These are phyloP conservation scores for Triplophysa siluroides DNA, from an alignment of 2,113 vertebrate genomes.

Conservation along the genomic window DNA sequence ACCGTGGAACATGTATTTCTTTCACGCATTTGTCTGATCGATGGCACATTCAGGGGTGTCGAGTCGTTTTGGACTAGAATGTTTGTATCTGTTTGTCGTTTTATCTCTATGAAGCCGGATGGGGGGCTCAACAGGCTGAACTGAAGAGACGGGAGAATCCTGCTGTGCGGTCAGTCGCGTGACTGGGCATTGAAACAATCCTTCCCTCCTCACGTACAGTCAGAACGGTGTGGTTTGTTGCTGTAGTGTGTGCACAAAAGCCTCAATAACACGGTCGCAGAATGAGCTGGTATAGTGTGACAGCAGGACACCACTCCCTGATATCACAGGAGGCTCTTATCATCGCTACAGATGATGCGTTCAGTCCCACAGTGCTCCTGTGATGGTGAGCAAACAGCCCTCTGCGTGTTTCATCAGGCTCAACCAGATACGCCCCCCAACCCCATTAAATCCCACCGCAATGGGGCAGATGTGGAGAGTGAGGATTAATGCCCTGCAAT, in stretches of 20 bases:
- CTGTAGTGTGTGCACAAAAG: not conserved
- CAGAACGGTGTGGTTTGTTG: not conserved
- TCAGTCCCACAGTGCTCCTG: slow-evolving; percentile 33
- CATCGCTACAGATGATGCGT: slow-evolving; percentile 56
- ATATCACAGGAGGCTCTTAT: slow-evolving; percentile 51
- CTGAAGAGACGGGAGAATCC: not conserved
- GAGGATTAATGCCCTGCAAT: too few species aligned
- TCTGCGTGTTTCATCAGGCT: too few species aligned
- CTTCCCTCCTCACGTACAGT: not conserved
- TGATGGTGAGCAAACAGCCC: slow-evolving; percentile 18
- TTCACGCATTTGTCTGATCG: not conserved
- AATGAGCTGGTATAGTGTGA: slow-evolving; percentile 38
- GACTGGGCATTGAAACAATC: not conserved
- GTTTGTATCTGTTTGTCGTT: not conserved
- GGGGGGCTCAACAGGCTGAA: not conserved
- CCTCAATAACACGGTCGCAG: not conserved
- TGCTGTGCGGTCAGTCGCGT: too few species aligned
- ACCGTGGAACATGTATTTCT: not conserved
- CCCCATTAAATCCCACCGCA: slow-evolving; percentile 57
- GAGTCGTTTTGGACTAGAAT: not conserved
- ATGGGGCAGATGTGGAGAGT: slow-evolving; percentile 36
- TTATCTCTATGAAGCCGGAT: not conserved
- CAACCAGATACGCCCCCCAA: slow-evolving; percentile 64
- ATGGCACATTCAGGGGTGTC: not conserved
- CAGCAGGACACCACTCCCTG: slow-evolving; percentile 62